These are phyloP conservation scores for Porites lutea DNA, from an alignment of 64 coral and sea anemone genomes.

Conservation along the genomic window DNA sequence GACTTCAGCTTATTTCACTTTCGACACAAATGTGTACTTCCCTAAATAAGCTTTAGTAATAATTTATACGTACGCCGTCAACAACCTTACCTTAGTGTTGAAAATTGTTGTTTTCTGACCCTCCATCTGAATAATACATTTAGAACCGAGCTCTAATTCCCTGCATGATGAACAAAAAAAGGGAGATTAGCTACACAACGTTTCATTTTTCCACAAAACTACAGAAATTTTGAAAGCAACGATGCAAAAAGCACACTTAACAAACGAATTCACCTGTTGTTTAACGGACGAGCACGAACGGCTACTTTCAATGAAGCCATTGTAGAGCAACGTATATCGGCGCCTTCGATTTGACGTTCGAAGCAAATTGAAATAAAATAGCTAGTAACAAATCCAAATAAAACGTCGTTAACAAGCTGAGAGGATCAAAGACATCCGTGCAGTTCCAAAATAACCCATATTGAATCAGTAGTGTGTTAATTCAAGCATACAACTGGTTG, in stretches of 20 bases:
- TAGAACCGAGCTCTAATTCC: slow-evolving; percentile 63
- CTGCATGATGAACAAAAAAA: slow-evolving; percentile 13
- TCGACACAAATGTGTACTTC: no score
- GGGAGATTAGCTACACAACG: background rate
- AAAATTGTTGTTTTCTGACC: slow-evolving; percentile 61
- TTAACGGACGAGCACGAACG: slow-evolving; percentile 62
- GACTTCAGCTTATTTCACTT: no score
- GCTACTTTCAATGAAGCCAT: slow-evolving; percentile 79
- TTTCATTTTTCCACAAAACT: background rate
- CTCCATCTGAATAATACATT: slow-evolving; percentile 75
- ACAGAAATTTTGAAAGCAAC: background rate
- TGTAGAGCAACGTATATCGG: background rate
- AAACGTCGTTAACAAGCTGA: background rate
- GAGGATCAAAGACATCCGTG: background rate
- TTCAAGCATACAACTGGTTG: background rate
- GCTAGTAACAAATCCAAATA: background rate
- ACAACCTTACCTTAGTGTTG: slow-evolving; percentile 55
- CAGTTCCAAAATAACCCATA: background rate
- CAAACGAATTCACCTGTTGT: slow-evolving; percentile 58
- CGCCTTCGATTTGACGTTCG: background rate
- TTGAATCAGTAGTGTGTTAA: background rate
- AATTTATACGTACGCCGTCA: no score
- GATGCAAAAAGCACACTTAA: background rate
- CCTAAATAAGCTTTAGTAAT: no score
- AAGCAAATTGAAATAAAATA: background rate